Percentiles rank a stretch among this genome's conserved stretches.
These are phyloP conservation scores for Sporophila hypoxantha DNA, from an alignment of 2,113 vertebrate genomes.

Conservation along the genomic window DNA sequence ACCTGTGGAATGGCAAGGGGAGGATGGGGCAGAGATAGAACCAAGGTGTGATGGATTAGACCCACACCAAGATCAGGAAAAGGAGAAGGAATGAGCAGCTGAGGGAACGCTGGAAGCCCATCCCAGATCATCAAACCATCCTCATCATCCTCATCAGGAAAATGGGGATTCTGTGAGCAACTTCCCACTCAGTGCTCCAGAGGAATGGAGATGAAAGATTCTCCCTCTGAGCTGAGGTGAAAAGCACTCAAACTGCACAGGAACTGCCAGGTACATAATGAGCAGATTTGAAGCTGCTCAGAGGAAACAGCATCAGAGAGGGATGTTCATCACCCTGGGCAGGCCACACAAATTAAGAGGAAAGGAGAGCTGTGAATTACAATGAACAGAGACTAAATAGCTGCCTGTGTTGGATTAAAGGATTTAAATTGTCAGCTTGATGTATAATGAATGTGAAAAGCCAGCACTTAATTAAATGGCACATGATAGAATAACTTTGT, in stretches of 20 bases:
- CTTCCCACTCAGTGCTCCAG: not conserved
- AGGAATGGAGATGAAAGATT: conserved; percentile 65
- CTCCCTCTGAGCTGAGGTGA: conserved; percentile 53
- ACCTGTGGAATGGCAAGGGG: not conserved
- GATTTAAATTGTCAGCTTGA: conserved; percentile 75
- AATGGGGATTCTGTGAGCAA: conserved; percentile 29
- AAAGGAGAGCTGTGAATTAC: conserved; percentile 86
- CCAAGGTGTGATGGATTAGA: not conserved
- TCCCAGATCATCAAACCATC: not conserved
- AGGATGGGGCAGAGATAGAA: not conserved
- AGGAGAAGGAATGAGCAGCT: not conserved
- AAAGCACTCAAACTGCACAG: conserved; percentile 4
- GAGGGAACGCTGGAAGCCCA: not conserved
- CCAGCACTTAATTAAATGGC: conserved; percentile 76
- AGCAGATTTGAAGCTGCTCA: conserved; percentile 62
- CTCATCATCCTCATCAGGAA: not conserved
- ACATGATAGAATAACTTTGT: conserved; percentile 73
- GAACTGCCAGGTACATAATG: conserved; percentile 44
- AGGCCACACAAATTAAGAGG: conserved; percentile 80
- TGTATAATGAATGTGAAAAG: conserved; percentile 80
- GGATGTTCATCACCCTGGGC: conserved; percentile 72
- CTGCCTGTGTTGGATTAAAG: conserved; percentile 86
- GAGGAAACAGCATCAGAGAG: conserved; percentile 64
- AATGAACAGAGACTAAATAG: conserved; percentile 84
- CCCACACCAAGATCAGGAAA: not conserved